Evolutionary conservation across 2,888 invertebrate genomes (phyloP), one percentile per base, ranked within the genome.

Genomic region (Phortica okadai): DNA sequence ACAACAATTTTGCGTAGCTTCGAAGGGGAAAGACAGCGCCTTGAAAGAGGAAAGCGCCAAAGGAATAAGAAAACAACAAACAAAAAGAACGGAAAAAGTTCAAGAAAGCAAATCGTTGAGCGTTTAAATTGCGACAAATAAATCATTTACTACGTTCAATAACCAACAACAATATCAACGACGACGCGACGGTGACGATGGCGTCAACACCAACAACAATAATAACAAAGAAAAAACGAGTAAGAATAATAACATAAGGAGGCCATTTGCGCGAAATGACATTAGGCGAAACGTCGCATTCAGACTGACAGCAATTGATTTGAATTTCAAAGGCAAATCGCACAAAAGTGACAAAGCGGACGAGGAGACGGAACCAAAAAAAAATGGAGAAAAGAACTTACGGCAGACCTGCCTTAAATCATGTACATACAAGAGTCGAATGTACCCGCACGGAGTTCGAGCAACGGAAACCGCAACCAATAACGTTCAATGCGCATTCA

Each of bases 101-200:
- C 6, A 79, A 74, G 66, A 75, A 76, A 80, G 81, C 85, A 85
- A 86, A 88, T 88, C 87, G 88, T 80, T 85, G 84, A 86, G 83
- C 86, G 79, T 79, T 83, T 80, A 89, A 89, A 84, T 88, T 87
- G 87, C 88, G 88, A 84, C 88, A 89, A 88, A 88, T 88, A 88
- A 89, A 88, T 89, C 89, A 88, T 89, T 88, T 87, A 25, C 74
- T 66, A 16, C 73, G 59, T 73, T 56, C n/a, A 75, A 78, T 82
- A 80, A 86, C 87, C 88, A 87, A 87, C 84, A 86, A 83, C 85
- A 82, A 83, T 86, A 86, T 85, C 86, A 84, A 64, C 33, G 33
- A 41, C 64, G 33, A 41, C 33, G 85, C 50, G 44, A 42, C 25
- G 54, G n/a, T 50, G 6, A 25, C 21, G 54, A 21, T 16, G 72